Evolutionary conservation across 2,113 vertebrate species (phyloP), one percentile per base, ranked within the genome.

Genomic region (Pyrgilauda ruficollis): DNA sequence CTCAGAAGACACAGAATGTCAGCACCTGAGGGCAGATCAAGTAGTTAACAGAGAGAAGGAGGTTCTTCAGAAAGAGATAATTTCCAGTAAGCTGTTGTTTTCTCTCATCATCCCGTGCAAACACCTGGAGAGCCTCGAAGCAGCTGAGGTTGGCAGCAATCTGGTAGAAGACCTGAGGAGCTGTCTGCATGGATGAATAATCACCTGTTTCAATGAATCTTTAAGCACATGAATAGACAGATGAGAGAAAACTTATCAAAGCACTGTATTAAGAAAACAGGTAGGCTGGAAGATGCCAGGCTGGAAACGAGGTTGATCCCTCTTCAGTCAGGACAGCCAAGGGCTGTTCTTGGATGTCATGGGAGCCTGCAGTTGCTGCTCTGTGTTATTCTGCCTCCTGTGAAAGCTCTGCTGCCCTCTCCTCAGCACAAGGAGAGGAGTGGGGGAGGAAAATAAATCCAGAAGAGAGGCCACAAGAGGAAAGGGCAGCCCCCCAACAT

Each of bases 161-260:
- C 88, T 63, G 88, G 52, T 81, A 76, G 50, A 84, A 90, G 86
- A 77, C 89, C 89, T 26, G 64, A 90, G 75, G 90, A 97, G 55
- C 68, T 74, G 79, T 39, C 76, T 86, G 79, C 52, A 35, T 10
- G 68, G 79, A 78, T 68, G 82, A 95, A 70, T 80, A 93, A 90
- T 31, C 82, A 90, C 84, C 59, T 55, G 14, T 35, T 93, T 43
- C 72, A 69, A 27, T 12, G 58, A 72, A 86, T 83, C 55, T 82
- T 83, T 77, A 88, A 74, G 82, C 63, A 91, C 17, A 30, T 1
- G 6, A 82, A 52, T 0, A 87, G 80, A 84, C 16, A 82, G 83
- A 84, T 26, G 53, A 80, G 35, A 61, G 63, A 68, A 69, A 79
- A 49, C 43, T n/a, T 72, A 68, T 1, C 33, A 41, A 69, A 84